Evolutionary conservation across 2,113 vertebrate species (phyloP), one percentile per base, ranked within the genome.

Genomic region (Acanthisitta chloris): DNA sequence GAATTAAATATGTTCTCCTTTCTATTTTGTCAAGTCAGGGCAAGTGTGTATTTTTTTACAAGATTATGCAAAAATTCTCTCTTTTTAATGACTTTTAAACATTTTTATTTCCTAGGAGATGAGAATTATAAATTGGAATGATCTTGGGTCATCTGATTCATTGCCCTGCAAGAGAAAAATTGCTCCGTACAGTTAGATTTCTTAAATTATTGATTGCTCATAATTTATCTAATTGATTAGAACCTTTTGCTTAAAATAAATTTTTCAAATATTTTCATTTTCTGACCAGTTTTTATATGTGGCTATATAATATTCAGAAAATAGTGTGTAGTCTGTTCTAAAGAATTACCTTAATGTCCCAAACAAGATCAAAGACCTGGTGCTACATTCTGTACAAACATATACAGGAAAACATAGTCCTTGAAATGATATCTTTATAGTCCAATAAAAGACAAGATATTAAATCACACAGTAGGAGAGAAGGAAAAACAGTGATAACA

Each of bases 221-320:
- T 92, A 91, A 96, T 96, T 85, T 97, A 72, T 85, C 84, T 87
- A 81, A 91, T 96, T 94, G 91, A 95, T 94, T 96, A 89, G 70
- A 91, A 92, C 36, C 43, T 96, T 92, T 91, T 94, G 3, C 48
- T 84, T 81, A 74, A 92, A 95, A 91, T 94, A 89, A 96, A 94
- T 97, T 92, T 96, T 94, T 97, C 78, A 95, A 24, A 65, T 76
- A 72, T 91, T 89, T 93, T 89, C 77, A 76, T 92, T 94, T 88
- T 94, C 70, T 89, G 81, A 71, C 81, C 25, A 57, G 31, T 54
- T 92, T 92, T 95, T 92, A 16, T 45, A 91, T 59, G 62, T 87
- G 28, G 15, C n/a, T 91, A 48, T 81, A 69, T 54, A 81, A 81
- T 66, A 84, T 40, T 84, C 86, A 38, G 61, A 79, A 84, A 96